Conservation (phyloP, 2,888 invertebrate genomes). For the Drosophila fulvimacula region DNA sequence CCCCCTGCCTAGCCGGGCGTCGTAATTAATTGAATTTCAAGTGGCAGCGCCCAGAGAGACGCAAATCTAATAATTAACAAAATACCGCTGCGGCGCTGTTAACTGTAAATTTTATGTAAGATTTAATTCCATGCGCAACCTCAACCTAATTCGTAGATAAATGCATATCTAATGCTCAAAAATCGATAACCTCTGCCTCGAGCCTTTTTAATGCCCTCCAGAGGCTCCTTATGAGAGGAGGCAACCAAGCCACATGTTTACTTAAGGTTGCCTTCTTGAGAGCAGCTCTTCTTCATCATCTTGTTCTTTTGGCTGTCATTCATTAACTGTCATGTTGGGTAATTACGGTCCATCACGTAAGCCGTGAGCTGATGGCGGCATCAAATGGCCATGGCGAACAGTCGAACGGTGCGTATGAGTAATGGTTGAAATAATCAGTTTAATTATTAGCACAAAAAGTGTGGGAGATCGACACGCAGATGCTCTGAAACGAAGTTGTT, state of each 20-base stretch:
- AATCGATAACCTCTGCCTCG: not conserved
- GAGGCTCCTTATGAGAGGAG: not conserved
- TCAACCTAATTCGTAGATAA: not conserved
- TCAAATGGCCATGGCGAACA: conserved; percentile 13
- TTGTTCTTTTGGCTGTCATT: conserved; percentile 23
- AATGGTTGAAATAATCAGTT: conserved; percentile 20
- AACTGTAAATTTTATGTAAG: conserved; percentile 26
- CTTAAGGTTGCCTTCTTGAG: conserved; percentile 33
- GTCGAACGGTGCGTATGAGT: conserved; percentile 7
- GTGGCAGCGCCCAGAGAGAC: conserved; percentile 33
- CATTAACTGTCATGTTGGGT: conserved; percentile 46
- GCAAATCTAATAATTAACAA: conserved; percentile 33
- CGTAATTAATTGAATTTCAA: conserved; percentile 72
- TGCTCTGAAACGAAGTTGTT: not conserved
- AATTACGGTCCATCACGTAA: conserved; percentile 50
- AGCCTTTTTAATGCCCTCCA: not conserved
- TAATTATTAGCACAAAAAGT: conserved; percentile 1
- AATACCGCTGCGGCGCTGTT: conserved; percentile 11
- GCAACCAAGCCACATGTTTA: not conserved
- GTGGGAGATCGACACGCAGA: not conserved
- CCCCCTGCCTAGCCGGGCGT: conserved; percentile 8
- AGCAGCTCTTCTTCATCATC: conserved; percentile 1
- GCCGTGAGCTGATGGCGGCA: conserved; percentile 23
- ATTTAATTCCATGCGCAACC: conserved; percentile 2
- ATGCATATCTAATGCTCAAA: conserved; percentile 9